These are phyloP conservation scores for Buathra laborator DNA, from an alignment of 2,888 invertebrate genomes.

Conservation along the genomic window DNA sequence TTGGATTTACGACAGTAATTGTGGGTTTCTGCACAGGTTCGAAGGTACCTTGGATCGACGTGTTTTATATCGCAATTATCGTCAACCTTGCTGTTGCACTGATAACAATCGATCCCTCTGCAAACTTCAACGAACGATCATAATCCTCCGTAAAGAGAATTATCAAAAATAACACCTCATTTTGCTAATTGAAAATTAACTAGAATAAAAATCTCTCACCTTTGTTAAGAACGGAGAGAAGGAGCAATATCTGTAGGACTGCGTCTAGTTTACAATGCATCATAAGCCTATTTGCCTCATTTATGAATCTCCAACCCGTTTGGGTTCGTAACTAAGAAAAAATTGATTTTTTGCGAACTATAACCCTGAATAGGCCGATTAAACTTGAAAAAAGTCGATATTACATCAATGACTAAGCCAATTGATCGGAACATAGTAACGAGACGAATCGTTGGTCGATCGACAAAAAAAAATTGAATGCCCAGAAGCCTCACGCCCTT, in stretches of 20 bases:
- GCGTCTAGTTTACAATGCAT: conserved; percentile 57
- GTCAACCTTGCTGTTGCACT: conserved; percentile 75
- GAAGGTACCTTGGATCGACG: conserved; percentile 72
- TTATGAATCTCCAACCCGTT: background rate
- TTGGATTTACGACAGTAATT: conserved; percentile 76
- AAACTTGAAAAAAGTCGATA: background rate
- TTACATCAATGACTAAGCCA: conserved; percentile 34
- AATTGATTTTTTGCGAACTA: background rate
- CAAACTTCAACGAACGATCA: conserved; percentile 67
- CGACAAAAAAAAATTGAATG: background rate
- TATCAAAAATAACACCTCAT: background rate
- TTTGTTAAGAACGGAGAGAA: conserved; percentile 71
- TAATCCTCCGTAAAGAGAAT: background rate
- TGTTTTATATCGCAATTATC: conserved; percentile 69
- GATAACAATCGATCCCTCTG: conserved; percentile 76
- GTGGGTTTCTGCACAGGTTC: conserved; percentile 71
- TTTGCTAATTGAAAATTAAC: background rate
- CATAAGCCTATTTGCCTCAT: conserved; percentile 53
- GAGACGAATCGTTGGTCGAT: background rate
- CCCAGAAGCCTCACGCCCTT: conserved; percentile 2
- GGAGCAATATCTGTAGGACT: conserved; percentile 69
- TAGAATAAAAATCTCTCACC: conserved; percentile 68
- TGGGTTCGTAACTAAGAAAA: background rate
- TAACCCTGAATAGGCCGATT: conserved; percentile 39
- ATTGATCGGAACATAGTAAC: conserved; percentile 35